Evolutionary conservation across 2,113 vertebrate species (phyloP).

Genomic region (Todiramphus saurophagus): DNA sequence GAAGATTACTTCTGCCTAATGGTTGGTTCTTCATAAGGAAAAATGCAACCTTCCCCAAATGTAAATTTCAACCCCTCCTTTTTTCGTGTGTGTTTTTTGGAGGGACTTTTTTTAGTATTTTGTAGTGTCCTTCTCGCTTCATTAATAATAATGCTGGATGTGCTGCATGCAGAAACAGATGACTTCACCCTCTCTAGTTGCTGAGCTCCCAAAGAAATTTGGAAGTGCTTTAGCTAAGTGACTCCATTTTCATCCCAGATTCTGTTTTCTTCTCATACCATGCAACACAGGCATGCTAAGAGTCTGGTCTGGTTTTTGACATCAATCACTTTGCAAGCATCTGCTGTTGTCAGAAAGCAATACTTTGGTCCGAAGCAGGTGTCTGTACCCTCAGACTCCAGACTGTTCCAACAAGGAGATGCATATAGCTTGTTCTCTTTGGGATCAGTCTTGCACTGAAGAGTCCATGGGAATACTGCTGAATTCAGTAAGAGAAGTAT

Average conservation of each 20-base stretch:
- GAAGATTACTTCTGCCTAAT: neutral
- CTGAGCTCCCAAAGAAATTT: neutral
- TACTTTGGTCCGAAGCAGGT: constrained; percentile 2
- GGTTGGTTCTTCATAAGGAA: neutral
- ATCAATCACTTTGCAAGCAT: neutral
- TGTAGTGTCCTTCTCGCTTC: neutral
- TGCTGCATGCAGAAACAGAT: constrained; percentile 43
- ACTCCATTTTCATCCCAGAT: constrained; percentile 41
- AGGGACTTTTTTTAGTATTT: neutral
- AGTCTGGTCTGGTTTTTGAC: constrained; percentile 1
- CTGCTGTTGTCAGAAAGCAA: neutral
- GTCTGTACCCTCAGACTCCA: neutral
- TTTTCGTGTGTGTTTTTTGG: neutral
- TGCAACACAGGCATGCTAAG: constrained; percentile 10
- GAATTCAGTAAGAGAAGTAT: constrained; percentile 39
- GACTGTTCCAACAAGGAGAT: neutral
- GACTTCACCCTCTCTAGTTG: neutral
- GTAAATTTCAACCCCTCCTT: accelerated
- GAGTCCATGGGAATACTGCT: constrained; percentile 35
- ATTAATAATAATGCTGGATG: neutral
- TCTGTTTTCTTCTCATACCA: constrained; percentile 44
- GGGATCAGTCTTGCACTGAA: neutral
- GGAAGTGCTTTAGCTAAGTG: neutral
- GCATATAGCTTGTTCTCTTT: neutral
- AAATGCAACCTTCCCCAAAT: neutral